phyloP scores from a whole-genome alignment of 2,797 vertebrate genomes.

The Sorex maritimensis region DNA sequence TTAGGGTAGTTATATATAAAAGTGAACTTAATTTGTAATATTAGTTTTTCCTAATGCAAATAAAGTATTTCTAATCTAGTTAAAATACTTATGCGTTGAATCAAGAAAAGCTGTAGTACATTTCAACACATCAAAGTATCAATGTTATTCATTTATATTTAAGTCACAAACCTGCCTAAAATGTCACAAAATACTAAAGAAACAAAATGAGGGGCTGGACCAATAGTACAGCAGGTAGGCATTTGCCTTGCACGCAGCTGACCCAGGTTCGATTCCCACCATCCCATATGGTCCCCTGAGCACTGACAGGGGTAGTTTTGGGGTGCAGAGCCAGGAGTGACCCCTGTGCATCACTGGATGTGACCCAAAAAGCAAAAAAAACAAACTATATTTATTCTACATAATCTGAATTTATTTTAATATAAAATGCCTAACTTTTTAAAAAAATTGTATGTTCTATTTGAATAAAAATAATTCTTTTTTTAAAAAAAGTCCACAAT shows the following conservation, averaged over 20 bases:
- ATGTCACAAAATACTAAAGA: not conserved
- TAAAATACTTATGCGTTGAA: slow-evolving; percentile 26
- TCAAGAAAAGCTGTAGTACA: slow-evolving; percentile 7
- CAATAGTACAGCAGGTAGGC: too few species aligned
- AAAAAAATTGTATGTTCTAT: not conserved
- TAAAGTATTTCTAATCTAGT: slow-evolving; percentile 1
- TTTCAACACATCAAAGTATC: not conserved
- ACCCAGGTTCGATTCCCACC: too few species aligned
- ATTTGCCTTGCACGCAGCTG: too few species aligned
- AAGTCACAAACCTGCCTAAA: not conserved
- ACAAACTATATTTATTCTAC: not conserved
- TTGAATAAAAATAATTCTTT: slow-evolving; percentile 44
- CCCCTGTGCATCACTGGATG: too few species aligned
- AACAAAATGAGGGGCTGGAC: not conserved
- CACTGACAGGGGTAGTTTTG: too few species aligned
- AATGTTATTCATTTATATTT: not conserved
- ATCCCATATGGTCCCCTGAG: too few species aligned
- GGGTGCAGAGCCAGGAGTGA: too few species aligned
- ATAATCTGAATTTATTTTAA: slow-evolving; percentile 48
- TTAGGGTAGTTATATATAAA: slow-evolving; percentile 26
- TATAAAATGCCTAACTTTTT: slow-evolving; percentile 37
- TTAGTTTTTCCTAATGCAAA: slow-evolving; percentile 52
- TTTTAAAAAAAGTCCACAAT: not conserved
- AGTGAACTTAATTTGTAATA: slow-evolving; percentile 43
- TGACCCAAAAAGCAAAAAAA: too few species aligned